phyloP scores from a whole-genome alignment of 2,888 invertebrate species.

The Hemaris fuciformis region DNA sequence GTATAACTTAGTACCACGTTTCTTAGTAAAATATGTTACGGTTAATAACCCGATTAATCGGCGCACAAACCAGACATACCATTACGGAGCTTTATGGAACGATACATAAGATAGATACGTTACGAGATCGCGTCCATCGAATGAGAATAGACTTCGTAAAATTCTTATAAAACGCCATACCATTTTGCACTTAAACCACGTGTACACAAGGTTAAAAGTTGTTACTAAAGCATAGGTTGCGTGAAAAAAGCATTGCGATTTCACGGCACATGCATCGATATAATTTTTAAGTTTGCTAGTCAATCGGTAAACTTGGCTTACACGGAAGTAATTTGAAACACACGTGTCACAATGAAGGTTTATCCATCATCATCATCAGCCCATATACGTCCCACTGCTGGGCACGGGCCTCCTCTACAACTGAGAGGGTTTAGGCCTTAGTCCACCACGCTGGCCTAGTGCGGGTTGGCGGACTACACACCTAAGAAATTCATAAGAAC shows the following conservation, averaged over 20 bases:
- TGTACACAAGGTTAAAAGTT: not conserved
- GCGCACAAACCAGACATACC: conserved; percentile 13
- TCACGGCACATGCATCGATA: conserved; percentile 35
- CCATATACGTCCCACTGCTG: no score
- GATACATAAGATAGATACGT: conserved; percentile 30
- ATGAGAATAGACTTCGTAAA: conserved; percentile 26
- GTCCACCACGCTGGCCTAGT: no score
- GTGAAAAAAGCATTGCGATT: conserved; percentile 39
- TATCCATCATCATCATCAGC: not conserved
- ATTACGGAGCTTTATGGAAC: conserved; percentile 24
- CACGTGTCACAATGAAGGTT: not conserved
- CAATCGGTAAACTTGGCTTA: not conserved
- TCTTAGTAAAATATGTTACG: not conserved
- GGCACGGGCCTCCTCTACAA: no score
- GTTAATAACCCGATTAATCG: not conserved
- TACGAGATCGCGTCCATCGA: conserved; percentile 26
- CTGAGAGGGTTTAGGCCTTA: no score
- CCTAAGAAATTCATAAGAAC: no score
- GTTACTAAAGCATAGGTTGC: conserved; percentile 17
- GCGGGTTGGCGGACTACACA: no score
- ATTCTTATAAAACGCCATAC: conserved; percentile 16
- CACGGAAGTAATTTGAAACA: conserved; percentile 8
- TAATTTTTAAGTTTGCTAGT: conserved; percentile 21
- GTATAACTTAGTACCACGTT: not conserved
- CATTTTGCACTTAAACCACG: conserved; percentile 9